Base-by-base conservation (phyloP, 2,888 invertebrate genomes). In the Timandra comae region DNA sequence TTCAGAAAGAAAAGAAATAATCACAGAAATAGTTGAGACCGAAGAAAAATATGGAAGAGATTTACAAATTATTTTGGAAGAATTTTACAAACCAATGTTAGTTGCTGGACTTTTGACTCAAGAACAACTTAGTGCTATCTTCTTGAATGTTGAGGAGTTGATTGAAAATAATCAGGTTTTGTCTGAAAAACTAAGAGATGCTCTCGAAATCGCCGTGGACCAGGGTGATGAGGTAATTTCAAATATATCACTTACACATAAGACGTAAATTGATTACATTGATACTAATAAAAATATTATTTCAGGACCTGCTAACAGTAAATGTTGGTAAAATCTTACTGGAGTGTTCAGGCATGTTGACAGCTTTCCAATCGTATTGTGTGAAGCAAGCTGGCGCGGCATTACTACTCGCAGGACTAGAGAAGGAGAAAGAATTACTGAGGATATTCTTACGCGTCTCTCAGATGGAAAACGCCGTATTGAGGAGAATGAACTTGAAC, bases 11-110 rank as follows among this genome's bases (percentile, higher is more conserved):
- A 96, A 96, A 63, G 97, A 98, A 85, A 97, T 97, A 20, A 93
- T 98, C 30, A 93, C 93, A 2, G 98, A 98, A 86, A 96, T 98
- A 41, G 94, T 97, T 3, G 97, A 98, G 78, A 98, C 98, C 1
- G 98, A 98, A 79, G 93, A 96, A 64, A 98, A 97, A 63, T 98
- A 98, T 66, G 96, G 97, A 10, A 88, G 97, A 32, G 98, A 98
- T 74, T 85, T 98, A 54, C 92, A 94, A 67, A 97, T 98, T 35
- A 93, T 98, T 52, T 87, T 96, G 53, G 97, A 97, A 71, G 97
- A 96, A 73, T 96, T 96, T 70, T 94, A 95, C 68, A 92, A 93
- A 60, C 97, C 97, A 0, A 97, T 98, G 94, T 86, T 96, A 54
- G 94, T 96, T 21, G 97, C 97, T 35, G 97, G 97, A 30, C 87